phyloP scores from a whole-genome alignment of 2,113 vertebrate species.

The Lophotis ruficrista region DNA sequence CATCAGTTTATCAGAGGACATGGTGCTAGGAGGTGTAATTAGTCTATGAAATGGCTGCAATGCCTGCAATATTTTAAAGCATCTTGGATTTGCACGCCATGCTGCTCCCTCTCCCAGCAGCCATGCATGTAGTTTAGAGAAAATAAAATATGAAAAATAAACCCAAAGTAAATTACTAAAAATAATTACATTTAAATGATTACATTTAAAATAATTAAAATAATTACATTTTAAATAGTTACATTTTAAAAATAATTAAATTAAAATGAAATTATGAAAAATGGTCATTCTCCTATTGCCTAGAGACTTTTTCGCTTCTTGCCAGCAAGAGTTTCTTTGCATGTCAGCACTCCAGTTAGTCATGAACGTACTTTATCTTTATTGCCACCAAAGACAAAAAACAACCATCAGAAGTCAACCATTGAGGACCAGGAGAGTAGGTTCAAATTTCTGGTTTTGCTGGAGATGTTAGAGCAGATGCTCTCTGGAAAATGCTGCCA shows the following conservation, averaged over 20 bases:
- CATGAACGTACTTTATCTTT: fast-evolving
- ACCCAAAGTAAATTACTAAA: too few species aligned
- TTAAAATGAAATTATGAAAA: background rate
- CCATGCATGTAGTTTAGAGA: background rate
- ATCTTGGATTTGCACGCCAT: fast-evolving
- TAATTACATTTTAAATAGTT: too few species aligned
- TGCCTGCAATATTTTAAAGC: background rate
- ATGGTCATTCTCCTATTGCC: background rate
- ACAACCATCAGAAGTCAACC: background rate
- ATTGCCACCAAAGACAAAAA: background rate
- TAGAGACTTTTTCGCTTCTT: background rate
- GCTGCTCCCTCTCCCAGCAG: background rate
- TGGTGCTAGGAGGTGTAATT: background rate
- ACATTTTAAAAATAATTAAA: background rate
- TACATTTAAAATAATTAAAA: too few species aligned
- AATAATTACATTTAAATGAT: too few species aligned
- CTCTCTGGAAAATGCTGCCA: background rate
- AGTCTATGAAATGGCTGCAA: background rate
- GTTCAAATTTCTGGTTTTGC: background rate
- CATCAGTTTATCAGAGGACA: background rate
- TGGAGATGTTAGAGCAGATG: background rate
- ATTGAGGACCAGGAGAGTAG: background rate
- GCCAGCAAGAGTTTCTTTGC: background rate
- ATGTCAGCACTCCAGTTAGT: background rate
- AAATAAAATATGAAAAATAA: background rate